These are phyloP conservation scores for Anhinga anhinga DNA, from an alignment of 2,113 vertebrate species.

Conservation along the genomic window DNA sequence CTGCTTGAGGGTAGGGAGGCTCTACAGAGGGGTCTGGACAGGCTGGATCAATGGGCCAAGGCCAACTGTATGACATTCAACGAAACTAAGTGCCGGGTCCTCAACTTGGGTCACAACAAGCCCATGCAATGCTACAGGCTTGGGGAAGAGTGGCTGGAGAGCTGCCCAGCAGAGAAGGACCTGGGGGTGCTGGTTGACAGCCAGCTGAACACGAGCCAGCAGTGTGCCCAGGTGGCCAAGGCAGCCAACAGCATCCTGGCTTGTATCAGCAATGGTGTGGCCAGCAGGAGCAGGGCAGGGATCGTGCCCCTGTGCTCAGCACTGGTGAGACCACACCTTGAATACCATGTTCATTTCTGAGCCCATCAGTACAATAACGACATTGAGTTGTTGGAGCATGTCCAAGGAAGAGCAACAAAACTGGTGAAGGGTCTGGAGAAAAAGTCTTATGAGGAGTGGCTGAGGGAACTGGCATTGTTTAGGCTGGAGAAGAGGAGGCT, in stretches of 20 bases:
- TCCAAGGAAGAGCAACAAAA: background rate
- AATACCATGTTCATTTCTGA: background rate
- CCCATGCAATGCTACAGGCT: background rate
- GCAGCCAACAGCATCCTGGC: background rate
- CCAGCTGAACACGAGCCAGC: no score
- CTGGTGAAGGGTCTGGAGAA: background rate
- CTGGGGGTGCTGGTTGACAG: no score
- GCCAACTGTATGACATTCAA: background rate
- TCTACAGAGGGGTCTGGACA: background rate
- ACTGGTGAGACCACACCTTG: background rate
- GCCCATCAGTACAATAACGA: no score
- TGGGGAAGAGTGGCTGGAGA: no score
- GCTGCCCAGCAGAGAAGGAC: no score
- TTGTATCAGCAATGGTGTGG: background rate
- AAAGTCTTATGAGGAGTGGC: background rate
- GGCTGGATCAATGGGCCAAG: background rate
- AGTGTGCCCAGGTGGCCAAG: background rate
- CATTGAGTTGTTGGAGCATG: no score
- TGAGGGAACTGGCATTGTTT: background rate
- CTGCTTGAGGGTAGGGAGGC: background rate
- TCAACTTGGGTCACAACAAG: background rate
- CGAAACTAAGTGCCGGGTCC: background rate
- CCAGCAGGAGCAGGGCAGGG: background rate
- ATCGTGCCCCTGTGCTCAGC: background rate
- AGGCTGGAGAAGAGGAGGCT: background rate